These are phyloP conservation scores for Gymnosoma rotundatum DNA, from an alignment of 2,888 invertebrate genomes.

Conservation along the genomic window DNA sequence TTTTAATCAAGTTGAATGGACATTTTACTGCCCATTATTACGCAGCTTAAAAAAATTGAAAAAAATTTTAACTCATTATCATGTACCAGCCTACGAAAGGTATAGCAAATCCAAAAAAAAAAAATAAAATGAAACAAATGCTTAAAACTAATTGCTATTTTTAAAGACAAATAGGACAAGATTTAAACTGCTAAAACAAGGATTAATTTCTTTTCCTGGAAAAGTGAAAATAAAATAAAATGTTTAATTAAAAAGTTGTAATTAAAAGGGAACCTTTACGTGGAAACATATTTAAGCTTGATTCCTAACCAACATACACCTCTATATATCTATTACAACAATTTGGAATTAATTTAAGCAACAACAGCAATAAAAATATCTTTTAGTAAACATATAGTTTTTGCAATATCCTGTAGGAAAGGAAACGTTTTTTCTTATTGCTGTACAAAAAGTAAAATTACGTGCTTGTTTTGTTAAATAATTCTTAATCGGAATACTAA, in stretches of 20 bases:
- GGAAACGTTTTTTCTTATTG: background rate
- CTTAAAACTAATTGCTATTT: background rate
- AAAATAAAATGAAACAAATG: no score
- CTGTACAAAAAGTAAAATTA: background rate
- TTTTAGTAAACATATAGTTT: conserved; percentile 14
- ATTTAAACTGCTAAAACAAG: conserved; percentile 31
- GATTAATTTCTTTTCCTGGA: conserved; percentile 7
- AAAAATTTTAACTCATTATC: no score
- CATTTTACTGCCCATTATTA: no score
- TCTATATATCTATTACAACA: background rate
- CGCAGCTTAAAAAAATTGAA: no score
- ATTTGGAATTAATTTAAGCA: conserved; percentile 12
- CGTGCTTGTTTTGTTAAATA: background rate
- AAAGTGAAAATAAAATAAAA: conserved; percentile 5
- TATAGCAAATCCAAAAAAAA: no score
- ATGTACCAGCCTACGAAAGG: no score
- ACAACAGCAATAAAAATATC: background rate
- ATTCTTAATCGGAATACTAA: background rate
- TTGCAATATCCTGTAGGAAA: background rate
- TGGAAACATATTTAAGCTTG: background rate
- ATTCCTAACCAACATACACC: background rate
- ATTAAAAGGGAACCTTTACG: background rate
- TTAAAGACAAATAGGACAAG: background rate
- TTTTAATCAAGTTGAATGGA: no score
- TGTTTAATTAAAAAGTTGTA: conserved; percentile 31